Conservation (phyloP, 2,888 invertebrate genomes). For the Volucella inflata region DNA sequence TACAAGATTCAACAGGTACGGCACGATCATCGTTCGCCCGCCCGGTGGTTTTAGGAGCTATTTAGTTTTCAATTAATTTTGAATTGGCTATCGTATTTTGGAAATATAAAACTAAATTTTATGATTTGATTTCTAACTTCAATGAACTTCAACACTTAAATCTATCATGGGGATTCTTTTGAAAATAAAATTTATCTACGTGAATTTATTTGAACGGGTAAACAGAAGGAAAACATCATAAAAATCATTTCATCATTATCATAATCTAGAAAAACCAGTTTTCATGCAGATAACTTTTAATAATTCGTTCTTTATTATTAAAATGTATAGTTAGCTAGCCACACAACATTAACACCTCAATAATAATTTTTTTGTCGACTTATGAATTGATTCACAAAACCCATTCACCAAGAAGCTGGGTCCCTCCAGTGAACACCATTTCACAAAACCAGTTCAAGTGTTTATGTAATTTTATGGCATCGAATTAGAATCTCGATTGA, state of each 20-base stretch:
- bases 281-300: not conserved
- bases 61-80: too few species aligned
- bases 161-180: too few species aligned
- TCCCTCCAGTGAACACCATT: not conserved
- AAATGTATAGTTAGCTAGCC: not conserved
- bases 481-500: slow-evolving; percentile 37
- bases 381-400: slow-evolving; percentile 50
- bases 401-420: slow-evolving; percentile 38
- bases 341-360: slow-evolving; percentile 24
- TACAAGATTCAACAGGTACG: too few species aligned
- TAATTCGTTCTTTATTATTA: slow-evolving; percentile 16
- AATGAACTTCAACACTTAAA: too few species aligned
- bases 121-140: too few species aligned
- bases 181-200: not conserved
- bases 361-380: slow-evolving; percentile 17
- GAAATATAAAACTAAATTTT: too few species aligned
- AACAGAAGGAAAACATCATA: not conserved
- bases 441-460: slow-evolving; percentile 44
- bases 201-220: not conserved
- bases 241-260: not conserved
- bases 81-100: too few species aligned
- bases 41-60: too few species aligned
- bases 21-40: too few species aligned
- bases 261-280: slow-evolving; percentile 33
- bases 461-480: slow-evolving; percentile 34